These are phyloP conservation scores for Branchinecta lindahli DNA, from an alignment of 1,140 invertebrate genomes.

Conservation along the genomic window DNA sequence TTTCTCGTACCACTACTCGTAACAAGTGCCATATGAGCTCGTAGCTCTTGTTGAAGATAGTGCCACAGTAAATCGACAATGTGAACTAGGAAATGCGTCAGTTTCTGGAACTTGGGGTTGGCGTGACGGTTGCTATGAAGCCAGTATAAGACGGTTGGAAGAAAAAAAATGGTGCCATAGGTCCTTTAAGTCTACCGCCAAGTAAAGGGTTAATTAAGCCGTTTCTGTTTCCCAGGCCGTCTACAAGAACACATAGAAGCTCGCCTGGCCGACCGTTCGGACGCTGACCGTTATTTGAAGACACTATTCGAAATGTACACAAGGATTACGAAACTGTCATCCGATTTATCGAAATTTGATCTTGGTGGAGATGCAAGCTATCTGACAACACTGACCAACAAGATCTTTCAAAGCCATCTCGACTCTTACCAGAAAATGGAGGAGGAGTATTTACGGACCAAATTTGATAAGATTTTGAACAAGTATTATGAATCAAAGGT, in stretches of 20 bases:
- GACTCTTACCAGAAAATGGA: constrained; percentile 45
- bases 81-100: too few relatives aligned
- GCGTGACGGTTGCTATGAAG: too few relatives aligned
- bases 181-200: too few relatives aligned
- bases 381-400: constrained; percentile 58
- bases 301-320: constrained; percentile 77
- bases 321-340: constrained; percentile 53
- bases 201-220: too few relatives aligned
- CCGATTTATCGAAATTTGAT: constrained; percentile 52
- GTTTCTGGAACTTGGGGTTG: too few relatives aligned
- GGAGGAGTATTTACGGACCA: constrained; percentile 50
- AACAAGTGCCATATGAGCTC: too few relatives aligned
- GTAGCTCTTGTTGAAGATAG: too few relatives aligned
- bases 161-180: too few relatives aligned
- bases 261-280: constrained; percentile 56
- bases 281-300: constrained; percentile 71
- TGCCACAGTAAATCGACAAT: too few relatives aligned
- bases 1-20: too few relatives aligned
- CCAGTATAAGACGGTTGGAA: too few relatives aligned
- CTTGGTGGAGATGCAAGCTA: constrained; percentile 65
- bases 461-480: constrained; percentile 53
- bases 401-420: constrained; percentile 65
- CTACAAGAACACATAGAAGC: constrained; percentile 59
- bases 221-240: background rate
- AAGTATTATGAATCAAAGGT: constrained; percentile 80